phyloP scores from a whole-genome alignment of 2,888 invertebrate species.

The Nipponacmea schrenckii region DNA sequence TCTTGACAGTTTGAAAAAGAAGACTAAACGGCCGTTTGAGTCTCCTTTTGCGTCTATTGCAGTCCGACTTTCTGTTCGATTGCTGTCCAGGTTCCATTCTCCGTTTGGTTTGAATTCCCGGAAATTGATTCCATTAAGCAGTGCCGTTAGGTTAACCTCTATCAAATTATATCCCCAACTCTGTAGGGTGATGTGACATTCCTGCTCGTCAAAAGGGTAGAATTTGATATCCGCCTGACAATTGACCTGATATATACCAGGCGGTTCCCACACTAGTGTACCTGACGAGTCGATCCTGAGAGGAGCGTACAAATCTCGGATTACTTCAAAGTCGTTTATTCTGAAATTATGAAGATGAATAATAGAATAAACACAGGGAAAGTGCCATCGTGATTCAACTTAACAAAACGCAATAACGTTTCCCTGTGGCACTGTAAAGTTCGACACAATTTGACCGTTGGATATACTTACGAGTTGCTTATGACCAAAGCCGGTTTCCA shows the following conservation, averaged over 20 bases:
- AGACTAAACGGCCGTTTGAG: conserved; percentile 21
- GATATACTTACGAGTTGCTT: conserved; percentile 18
- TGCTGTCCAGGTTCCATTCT: conserved; percentile 26
- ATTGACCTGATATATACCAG: conserved; percentile 25
- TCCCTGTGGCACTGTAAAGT: too few species aligned
- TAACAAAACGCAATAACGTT: too few species aligned
- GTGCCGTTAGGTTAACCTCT: conserved; percentile 21
- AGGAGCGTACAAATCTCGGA: conserved; percentile 17
- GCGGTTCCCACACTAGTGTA: conserved; percentile 31
- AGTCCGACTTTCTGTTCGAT: conserved; percentile 10
- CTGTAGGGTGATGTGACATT: conserved; percentile 27
- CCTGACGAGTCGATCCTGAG: conserved; percentile 23
- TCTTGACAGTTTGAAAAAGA: conserved; percentile 23
- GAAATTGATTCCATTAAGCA: conserved; percentile 19
- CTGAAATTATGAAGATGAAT: conserved; percentile 3
- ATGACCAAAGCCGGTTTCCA: conserved; percentile 19
- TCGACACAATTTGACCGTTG: too few species aligned
- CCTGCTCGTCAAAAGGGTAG: conserved; percentile 35
- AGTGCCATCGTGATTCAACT: too few species aligned
- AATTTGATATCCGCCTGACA: conserved; percentile 33
- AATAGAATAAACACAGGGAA: too few species aligned
- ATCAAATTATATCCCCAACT: conserved; percentile 28
- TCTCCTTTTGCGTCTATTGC: conserved; percentile 15
- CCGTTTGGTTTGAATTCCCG: conserved; percentile 22
- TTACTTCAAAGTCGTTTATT: conserved; percentile 19